Conservation (phyloP, 1,140 invertebrate species). For the Leptopilina boulardi region DNA sequence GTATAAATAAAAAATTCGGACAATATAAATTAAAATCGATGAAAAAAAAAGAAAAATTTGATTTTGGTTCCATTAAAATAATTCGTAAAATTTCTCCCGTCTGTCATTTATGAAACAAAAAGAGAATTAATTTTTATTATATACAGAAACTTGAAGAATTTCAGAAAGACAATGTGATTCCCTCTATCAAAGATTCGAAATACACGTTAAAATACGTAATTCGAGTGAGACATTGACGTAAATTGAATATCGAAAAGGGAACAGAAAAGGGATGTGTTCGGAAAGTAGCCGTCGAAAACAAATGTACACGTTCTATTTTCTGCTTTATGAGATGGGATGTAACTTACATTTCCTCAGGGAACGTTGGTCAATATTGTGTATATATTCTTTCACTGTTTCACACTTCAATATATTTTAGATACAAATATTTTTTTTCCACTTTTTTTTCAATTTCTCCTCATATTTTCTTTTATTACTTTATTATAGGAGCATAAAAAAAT, state of each 20-base stretch:
- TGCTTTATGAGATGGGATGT: not conserved
- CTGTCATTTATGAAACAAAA: no score
- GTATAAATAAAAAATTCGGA: no score
- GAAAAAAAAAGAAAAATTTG: no score
- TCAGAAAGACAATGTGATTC: slow-evolving; percentile 1
- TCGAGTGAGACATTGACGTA: slow-evolving; percentile 29
- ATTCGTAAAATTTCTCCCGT: no score
- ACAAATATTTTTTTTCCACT: not conserved
- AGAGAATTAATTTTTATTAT: not conserved
- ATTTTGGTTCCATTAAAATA: no score
- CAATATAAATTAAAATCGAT: no score
- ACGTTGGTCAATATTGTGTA: not conserved
- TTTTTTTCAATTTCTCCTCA: no score
- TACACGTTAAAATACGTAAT: not conserved
- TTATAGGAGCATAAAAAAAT: no score
- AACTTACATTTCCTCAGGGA: slow-evolving; percentile 23
- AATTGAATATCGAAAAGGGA: slow-evolving; percentile 27
- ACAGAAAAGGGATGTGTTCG: slow-evolving; percentile 18
- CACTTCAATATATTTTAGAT: slow-evolving; percentile 1
- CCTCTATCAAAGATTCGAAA: not conserved
- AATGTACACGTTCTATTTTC: slow-evolving; percentile 27
- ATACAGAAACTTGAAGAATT: not conserved
- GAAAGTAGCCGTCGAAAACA: slow-evolving; percentile 27
- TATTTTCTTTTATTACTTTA: not conserved
- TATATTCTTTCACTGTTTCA: not conserved